A percentile compares a stretch with the other conserved stretches of the same genome.
Conservation (phyloP, 2,113 vertebrate genomes). For the Ageneiosus marmoratus region DNA sequence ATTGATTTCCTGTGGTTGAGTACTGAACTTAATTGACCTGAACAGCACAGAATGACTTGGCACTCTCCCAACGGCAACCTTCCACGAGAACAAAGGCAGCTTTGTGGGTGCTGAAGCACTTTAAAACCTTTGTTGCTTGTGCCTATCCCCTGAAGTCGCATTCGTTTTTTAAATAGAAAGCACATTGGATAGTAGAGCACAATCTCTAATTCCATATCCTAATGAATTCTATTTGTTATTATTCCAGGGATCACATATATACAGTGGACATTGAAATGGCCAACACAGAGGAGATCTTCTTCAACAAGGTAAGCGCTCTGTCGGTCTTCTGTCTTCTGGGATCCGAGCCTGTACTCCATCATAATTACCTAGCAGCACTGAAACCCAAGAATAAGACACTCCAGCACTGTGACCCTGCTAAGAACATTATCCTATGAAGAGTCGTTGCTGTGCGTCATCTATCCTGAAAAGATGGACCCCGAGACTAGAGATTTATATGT, state of each 20-base stretch:
- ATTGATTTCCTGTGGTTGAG: slow-evolving; percentile 77
- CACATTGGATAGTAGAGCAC: not conserved
- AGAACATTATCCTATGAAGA: slow-evolving; percentile 73
- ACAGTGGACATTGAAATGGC: slow-evolving; percentile 92
- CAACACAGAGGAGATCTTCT: slow-evolving; percentile 93
- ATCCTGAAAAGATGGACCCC: slow-evolving; percentile 50
- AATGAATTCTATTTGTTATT: slow-evolving; percentile 50
- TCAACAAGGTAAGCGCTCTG: slow-evolving; percentile 92
- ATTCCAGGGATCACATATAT: slow-evolving; percentile 97
- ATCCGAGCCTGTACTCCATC: not conserved
- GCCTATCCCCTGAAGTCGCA: slow-evolving; percentile 71
- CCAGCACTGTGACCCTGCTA: slow-evolving; percentile 60
- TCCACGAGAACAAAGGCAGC: slow-evolving; percentile 70
- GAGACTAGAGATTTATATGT: slow-evolving; percentile 46
- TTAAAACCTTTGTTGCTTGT: slow-evolving; percentile 72
- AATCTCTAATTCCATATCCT: not conserved
- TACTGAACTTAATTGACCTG: slow-evolving; percentile 79
- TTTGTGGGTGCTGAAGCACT: slow-evolving; percentile 70
- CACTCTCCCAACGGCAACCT: slow-evolving; percentile 67
- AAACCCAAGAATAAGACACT: slow-evolving; percentile 48
- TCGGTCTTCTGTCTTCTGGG: slow-evolving; percentile 14
- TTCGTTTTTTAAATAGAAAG: slow-evolving; percentile 9
- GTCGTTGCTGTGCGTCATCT: slow-evolving; percentile 64
- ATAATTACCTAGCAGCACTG: slow-evolving; percentile 52
- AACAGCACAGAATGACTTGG: slow-evolving; percentile 77